Percentiles rank a stretch among this genome's conserved stretches.
Conservation (phyloP, 1,140 invertebrate genomes). For the Drosophila azteca region DNA sequence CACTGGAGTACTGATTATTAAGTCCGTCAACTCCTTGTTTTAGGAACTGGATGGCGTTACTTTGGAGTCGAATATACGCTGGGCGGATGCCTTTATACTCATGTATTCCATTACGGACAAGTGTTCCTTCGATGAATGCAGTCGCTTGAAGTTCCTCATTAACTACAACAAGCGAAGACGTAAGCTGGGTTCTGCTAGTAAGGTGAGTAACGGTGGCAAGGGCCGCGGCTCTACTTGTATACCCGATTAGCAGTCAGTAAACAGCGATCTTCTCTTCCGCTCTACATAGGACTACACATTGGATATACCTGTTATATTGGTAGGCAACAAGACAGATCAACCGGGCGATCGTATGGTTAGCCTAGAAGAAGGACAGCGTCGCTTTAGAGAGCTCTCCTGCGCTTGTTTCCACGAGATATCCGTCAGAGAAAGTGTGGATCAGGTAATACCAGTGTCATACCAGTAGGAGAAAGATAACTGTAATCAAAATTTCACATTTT, state of each 20-base stretch:
- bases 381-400: constrained; percentile 91
- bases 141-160: constrained; percentile 91
- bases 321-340: constrained; percentile 92
- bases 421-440: constrained; percentile 91
- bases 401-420: constrained; percentile 93
- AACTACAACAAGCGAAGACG: constrained; percentile 90
- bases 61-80: constrained; percentile 90
- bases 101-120: constrained; percentile 94
- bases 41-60: constrained; percentile 88
- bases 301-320: constrained; percentile 90
- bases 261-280: no score
- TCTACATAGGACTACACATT: constrained; percentile 85
- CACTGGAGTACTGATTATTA: no score
- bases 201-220: constrained; percentile 62
- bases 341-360: constrained; percentile 90
- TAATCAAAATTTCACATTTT: neutral
- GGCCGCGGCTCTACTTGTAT: no score
- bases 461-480: no score
- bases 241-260: no score
- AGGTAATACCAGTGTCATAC: constrained; percentile 84
- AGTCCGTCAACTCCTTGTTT: neutral
- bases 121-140: constrained; percentile 93
- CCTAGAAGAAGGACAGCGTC: constrained; percentile 88
- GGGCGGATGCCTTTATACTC: constrained; percentile 93
- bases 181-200: constrained; percentile 85